Evolutionary conservation across 2,888 invertebrate species (phyloP), one percentile per base, ranked within the genome.

Genomic region (Metalampra italica): DNA sequence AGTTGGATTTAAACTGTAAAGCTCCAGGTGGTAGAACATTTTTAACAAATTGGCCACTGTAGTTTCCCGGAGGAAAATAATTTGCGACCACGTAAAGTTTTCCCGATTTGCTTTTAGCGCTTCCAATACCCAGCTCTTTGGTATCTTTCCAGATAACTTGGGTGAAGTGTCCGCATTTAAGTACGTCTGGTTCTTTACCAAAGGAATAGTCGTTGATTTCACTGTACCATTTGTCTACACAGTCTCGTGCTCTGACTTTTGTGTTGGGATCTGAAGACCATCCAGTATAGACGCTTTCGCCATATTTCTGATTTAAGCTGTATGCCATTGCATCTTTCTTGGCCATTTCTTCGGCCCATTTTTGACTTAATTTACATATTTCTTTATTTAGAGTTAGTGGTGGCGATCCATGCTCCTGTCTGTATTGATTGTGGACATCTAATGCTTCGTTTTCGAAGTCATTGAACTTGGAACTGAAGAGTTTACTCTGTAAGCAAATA

Each of bases 81-180:
- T 96, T 95, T 46, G 94, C 95, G 0, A 97, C 97, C 0, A 97
- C 95, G 62, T 95, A 95, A 0, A 95, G 91, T 72, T 94, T 94
- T 0, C 95, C 96, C 46, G 93, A 92, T 62, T 93, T 92, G 60
- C 92, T 93, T 63, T 93, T 93, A 4, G 95, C 94, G 66, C 92
- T 92, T 0, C 94, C 96, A 2, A 96, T 91, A 0, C 96, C 96
- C 52, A 96, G 78, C 67, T 95, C 93, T 58, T 83, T 91, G 3
- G 93, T 93, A 32, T 90, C 91, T 71, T 93, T 94, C 96, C 96
- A 96, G n/a, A 96, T 91, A 0, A 96, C 92, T 87, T 96, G 96
- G 0, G 95, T 94, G 63, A 94, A 92, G 74, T 91, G 91, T 55
- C 94, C 94, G 45, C 94, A 92, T 42, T 89, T 90, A 9, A 94